A percentile compares a stretch with the other conserved stretches of the same genome.
phyloP scores from a whole-genome alignment of 2,888 invertebrate genomes.

The Drosophila limbata region DNA sequence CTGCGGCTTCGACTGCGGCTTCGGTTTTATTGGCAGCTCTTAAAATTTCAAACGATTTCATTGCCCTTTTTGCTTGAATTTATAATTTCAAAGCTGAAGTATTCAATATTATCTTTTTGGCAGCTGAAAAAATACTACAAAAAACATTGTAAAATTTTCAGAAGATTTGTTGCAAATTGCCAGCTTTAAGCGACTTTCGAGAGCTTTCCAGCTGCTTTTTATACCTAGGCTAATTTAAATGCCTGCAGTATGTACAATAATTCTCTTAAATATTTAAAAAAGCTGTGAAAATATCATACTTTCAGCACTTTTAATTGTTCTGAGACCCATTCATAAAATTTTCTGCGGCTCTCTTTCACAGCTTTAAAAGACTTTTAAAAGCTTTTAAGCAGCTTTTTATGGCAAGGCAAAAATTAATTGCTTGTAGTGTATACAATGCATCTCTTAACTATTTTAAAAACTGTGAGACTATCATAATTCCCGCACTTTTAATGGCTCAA shows the following conservation, averaged over 20 bases:
- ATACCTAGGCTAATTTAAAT: too few species aligned
- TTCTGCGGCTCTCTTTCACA: too few species aligned
- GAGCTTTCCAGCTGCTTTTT: conserved; percentile 6
- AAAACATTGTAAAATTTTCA: not conserved
- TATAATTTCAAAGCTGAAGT: conserved; percentile 10
- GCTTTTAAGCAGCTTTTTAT: conserved; percentile 4
- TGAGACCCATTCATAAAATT: not conserved
- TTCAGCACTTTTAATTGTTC: not conserved
- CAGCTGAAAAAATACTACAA: not conserved
- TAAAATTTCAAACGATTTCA: conserved; percentile 51
- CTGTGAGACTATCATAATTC: not conserved
- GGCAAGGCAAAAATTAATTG: not conserved
- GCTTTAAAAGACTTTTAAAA: conserved; percentile 8
- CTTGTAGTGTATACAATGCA: not conserved
- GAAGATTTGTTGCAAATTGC: conserved; percentile 10
- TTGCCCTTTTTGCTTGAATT: conserved; percentile 42
- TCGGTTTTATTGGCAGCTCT: conserved; percentile 60
- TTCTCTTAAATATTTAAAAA: not conserved
- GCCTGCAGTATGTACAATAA: not conserved
- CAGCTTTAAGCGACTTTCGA: conserved; percentile 4
- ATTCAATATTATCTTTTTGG: conserved; percentile 20
- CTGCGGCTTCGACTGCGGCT: conserved; percentile 24
- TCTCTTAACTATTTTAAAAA: not conserved
- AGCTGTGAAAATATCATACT: not conserved
- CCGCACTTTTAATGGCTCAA: not conserved